Base-by-base conservation (phyloP, 2,113 vertebrate species). In the Circaetus cinerascens region DNA sequence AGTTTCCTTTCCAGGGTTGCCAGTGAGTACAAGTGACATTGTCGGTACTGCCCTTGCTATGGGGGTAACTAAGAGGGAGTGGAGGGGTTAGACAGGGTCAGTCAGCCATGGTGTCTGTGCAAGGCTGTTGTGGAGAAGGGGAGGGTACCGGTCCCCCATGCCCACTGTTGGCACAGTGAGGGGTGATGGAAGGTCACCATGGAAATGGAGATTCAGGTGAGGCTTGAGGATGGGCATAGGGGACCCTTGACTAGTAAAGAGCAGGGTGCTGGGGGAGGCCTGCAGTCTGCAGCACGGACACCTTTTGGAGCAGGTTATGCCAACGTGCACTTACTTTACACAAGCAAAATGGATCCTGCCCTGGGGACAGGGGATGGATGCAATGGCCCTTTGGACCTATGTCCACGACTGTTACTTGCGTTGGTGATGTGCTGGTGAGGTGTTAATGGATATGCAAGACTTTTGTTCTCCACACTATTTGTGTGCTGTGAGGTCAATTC, bases 341-440 rank as follows among this genome's bases (percentile, higher is more conserved):
- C 18, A 23, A 53, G 23, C 59, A 8, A 59, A 41, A 59, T 20
- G 15, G 12, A 40, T 73, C 53, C 57, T 71, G 34, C 19, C 15
- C 17, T 36, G 51, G 16, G 40, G 26, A 45, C 13, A 7, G 20
- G 41, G 10, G 8, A 27, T 66, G 59, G 53, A 21, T 45, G 46
- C 22, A 32, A 0, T 48, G 40, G 73, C 23, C 53, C 22, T 73
- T 59, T 59, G 38, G 53, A 41, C n/a, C 14, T 41, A 3, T 34
- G 30, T 36, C 19, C 26, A 40, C 21, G 21, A n/a, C 25, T 1
- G 1, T 76, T 41, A 14, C 7, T 76, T 53, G 26, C 0, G 0
- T 34, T 34, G 46, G 55, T 72, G 20, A 26, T 30, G 32, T 36
- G 27, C 23, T 56, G 29, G n/a, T 43, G 71, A 53, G 15, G 22